Conservation (phyloP, 2,797 vertebrate genomes). For the Capromys pilorides region DNA sequence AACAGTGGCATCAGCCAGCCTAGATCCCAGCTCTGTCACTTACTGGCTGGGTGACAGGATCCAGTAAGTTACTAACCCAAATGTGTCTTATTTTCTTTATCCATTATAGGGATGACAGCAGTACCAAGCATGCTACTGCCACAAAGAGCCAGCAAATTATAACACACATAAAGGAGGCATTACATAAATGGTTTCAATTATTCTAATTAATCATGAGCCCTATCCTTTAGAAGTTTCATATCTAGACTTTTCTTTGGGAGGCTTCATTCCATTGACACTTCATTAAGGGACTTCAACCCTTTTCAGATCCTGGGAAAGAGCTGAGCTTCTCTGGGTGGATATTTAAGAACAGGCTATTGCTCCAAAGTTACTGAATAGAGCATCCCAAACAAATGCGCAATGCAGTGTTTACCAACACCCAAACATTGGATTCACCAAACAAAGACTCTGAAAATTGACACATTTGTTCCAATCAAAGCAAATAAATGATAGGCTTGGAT, state of each 20-base stretch:
- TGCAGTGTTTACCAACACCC: constrained; percentile 68
- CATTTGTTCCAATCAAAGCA: constrained; percentile 79
- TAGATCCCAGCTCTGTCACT: background rate
- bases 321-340: background rate
- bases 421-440: constrained; percentile 71
- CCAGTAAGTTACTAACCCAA: background rate
- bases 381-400: constrained; percentile 62
- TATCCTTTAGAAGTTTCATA: background rate
- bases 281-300: background rate
- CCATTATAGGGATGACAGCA: background rate
- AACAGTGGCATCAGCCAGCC: background rate
- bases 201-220: background rate
- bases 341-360: background rate
- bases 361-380: constrained; percentile 60
- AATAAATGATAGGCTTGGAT: constrained; percentile 78
- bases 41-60: background rate
- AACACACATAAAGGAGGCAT: background rate
- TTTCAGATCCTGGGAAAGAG: background rate
- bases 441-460: constrained; percentile 78
- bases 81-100: background rate
- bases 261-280: background rate
- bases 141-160: background rate
- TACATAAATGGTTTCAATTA: background rate
- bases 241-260: background rate
- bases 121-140: background rate